Conservation (phyloP, 2,113 vertebrate genomes). For the Semicossyphus pulcher region DNA sequence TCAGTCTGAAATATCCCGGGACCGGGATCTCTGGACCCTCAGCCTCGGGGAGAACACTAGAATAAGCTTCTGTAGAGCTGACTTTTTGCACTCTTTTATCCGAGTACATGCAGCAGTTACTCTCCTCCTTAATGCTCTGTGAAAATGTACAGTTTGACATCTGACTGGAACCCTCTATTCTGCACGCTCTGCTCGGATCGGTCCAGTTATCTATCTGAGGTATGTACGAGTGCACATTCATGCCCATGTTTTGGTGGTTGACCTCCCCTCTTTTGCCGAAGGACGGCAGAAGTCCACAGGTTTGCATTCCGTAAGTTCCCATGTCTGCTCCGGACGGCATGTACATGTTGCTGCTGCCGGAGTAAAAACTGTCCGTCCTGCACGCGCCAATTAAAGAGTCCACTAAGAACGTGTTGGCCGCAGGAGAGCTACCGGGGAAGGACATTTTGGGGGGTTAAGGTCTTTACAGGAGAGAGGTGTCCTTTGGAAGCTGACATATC, state of each 20-base stretch:
- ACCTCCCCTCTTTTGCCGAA: conserved; percentile 97
- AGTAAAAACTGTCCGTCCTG: conserved; percentile 99
- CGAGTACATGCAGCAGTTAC: conserved; percentile 99
- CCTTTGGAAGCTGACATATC: conserved; percentile 99
- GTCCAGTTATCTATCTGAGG: conserved; percentile 99
- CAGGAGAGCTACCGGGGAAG: conserved; percentile 98
- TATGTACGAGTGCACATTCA: conserved; percentile 99
- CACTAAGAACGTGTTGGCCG: conserved; percentile 98
- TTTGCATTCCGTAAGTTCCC: conserved; percentile 99
- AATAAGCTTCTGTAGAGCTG: conserved; percentile 92
- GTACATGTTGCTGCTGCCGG: conserved; percentile 96
- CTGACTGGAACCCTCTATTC: conserved; percentile 95
- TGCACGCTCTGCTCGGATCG: conserved; percentile 95
- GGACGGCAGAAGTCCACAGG: conserved; percentile 99
- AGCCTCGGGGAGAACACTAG: conserved; percentile 91
- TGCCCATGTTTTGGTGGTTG: conserved; percentile 98
- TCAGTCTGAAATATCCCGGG: conserved; percentile 99
- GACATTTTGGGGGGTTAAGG: conserved; percentile 95
- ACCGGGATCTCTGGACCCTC: conserved; percentile 98
- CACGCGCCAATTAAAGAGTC: conserved; percentile 98
- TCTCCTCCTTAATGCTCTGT: conserved; percentile 99
- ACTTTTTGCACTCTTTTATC: conserved; percentile 96
- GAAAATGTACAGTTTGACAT: conserved; percentile 97
- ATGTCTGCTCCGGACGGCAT: conserved; percentile 97
- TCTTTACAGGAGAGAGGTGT: conserved; percentile 97